phyloP scores from a whole-genome alignment of 1,140 invertebrate genomes.

The Papilio glaucus region DNA sequence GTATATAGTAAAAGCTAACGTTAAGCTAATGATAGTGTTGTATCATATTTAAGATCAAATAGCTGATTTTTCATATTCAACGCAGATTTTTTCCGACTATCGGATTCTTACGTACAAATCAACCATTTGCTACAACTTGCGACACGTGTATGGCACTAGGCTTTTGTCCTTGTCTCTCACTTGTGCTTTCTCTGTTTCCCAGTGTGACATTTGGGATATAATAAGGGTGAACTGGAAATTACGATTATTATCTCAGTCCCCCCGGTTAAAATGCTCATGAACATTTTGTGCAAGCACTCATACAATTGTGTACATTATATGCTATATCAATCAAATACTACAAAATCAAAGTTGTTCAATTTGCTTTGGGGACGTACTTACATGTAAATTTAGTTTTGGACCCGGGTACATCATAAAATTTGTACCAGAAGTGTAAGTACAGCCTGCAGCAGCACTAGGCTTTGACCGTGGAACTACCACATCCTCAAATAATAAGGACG shows the following conservation, averaged over 20 bases:
- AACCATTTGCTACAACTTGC: not conserved
- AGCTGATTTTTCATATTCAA: too few relatives aligned
- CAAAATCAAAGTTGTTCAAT: not conserved
- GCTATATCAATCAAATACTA: not conserved
- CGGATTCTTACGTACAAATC: not conserved
- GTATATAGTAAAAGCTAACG: too few relatives aligned
- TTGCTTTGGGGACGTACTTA: too few relatives aligned
- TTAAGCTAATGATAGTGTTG: too few relatives aligned
- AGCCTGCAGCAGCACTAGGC: too few relatives aligned
- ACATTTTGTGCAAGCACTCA: not conserved
- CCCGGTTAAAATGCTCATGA: conserved; percentile 1
- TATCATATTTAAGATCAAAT: too few relatives aligned
- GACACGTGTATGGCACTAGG: not conserved
- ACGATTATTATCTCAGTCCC: conserved; percentile 15
- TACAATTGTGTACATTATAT: not conserved
- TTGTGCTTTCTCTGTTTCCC: not conserved
- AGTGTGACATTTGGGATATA: conserved; percentile 21
- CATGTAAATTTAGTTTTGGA: too few relatives aligned
- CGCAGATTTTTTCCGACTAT: too few relatives aligned
- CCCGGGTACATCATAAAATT: too few relatives aligned
- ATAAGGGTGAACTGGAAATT: conserved; percentile 1
- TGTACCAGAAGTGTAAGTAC: too few relatives aligned
- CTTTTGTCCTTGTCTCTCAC: not conserved
- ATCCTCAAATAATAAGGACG: too few relatives aligned
- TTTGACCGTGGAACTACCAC: too few relatives aligned